Conservation (phyloP, 2,113 vertebrate genomes). For the Empidonax traillii region DNA sequence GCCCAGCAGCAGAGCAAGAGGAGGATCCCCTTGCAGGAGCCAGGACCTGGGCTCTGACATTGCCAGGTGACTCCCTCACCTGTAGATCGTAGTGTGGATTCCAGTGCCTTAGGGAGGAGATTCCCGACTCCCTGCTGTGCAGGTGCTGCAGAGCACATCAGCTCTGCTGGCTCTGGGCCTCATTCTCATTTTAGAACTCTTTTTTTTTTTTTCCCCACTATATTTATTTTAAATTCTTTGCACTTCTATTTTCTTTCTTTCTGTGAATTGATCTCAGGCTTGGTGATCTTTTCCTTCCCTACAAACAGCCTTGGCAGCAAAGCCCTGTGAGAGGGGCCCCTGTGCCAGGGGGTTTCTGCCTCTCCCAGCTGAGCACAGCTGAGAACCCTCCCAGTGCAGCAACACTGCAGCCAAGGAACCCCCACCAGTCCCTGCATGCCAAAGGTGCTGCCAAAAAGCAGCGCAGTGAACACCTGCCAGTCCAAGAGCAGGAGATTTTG, state of each 20-base stretch:
- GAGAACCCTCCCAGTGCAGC: background rate
- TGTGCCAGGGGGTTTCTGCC: background rate
- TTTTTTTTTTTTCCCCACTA: too few relatives aligned
- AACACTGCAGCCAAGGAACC: background rate
- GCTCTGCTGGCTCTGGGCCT: background rate
- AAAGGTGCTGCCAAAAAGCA: background rate
- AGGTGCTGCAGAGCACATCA: background rate
- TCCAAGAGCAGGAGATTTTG: background rate
- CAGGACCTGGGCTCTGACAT: background rate
- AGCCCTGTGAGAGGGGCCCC: background rate
- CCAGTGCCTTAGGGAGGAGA: background rate
- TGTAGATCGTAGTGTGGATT: rapidly evolving
- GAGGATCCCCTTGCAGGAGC: rapidly evolving
- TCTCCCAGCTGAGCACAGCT: background rate
- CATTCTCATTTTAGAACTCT: background rate
- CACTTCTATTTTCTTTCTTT: background rate
- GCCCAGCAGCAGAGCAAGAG: background rate
- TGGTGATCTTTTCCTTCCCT: background rate
- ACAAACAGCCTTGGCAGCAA: background rate
- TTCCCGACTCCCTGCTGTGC: background rate
- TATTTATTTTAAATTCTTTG: background rate
- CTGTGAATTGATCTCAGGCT: background rate
- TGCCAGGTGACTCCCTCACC: background rate
- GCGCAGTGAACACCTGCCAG: background rate
- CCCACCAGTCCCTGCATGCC: background rate